A percentile compares a stretch with the other conserved stretches of the same genome.
phyloP scores from a whole-genome alignment of 30 jellyfish, hydroid and myxozoan genomes.

The Sanderia malayensis region DNA sequence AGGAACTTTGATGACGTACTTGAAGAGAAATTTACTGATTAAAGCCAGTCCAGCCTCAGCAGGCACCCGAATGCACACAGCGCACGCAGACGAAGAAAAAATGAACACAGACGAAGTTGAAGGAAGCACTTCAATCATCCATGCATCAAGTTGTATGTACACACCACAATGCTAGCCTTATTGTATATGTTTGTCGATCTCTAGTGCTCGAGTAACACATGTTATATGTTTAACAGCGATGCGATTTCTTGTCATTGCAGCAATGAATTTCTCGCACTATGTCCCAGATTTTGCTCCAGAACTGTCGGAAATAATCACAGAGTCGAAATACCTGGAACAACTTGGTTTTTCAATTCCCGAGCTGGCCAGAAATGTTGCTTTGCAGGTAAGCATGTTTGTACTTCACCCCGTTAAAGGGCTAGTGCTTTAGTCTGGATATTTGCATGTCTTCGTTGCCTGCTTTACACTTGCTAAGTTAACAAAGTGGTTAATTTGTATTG shows the following conservation, averaged over 20 bases:
- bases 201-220: too few relatives aligned
- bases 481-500: too few relatives aligned
- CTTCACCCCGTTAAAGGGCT: too few relatives aligned
- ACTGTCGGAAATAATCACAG: slow-evolving; percentile 81
- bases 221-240: too few relatives aligned
- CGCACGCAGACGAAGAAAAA: slow-evolving; percentile 40
- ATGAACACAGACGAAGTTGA: slow-evolving; percentile 18
- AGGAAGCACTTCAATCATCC: slow-evolving; percentile 31
- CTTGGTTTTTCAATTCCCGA: slow-evolving; percentile 96
- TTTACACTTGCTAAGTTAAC: too few relatives aligned
- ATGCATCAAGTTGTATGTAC: too few relatives aligned
- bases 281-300: slow-evolving; percentile 89
- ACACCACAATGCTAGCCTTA: too few relatives aligned
- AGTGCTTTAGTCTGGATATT: too few relatives aligned
- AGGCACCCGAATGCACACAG: slow-evolving; percentile 20
- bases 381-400: slow-evolving; percentile 94
- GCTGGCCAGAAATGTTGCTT: slow-evolving; percentile 96
- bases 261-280: slow-evolving; percentile 19
- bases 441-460: too few relatives aligned
- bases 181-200: too few relatives aligned
- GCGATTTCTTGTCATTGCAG: not conserved
- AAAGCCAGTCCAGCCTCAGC: slow-evolving; percentile 34
- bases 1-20: slow-evolving; percentile 60
- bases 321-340: slow-evolving; percentile 90
- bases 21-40: slow-evolving; percentile 65